Base-by-base conservation (phyloP, 2,113 vertebrate species). In the Nibea coibor region DNA sequence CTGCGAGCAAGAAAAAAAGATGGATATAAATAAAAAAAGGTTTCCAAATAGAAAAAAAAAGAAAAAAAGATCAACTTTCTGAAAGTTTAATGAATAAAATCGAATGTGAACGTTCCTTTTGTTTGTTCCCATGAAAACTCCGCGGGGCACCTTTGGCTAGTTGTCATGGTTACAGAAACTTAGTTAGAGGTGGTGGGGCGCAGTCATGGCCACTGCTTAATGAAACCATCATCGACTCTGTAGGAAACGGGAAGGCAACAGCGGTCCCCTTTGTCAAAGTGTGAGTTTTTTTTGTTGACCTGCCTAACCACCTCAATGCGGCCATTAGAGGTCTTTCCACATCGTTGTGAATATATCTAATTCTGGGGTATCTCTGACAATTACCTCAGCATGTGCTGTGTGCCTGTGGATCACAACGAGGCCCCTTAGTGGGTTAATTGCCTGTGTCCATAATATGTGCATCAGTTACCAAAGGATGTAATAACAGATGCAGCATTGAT, bases 401-500 rank as follows among this genome's bases (percentile, higher is more conserved):
- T 45, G 69, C 6, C 66, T 81, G 61, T 71, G 66, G 39, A 59
- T 43, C n/a, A 31, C 69, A 75, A 64, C 12, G 0, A 48, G n/a
- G n/a, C 26, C 3, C 71, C 42, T 26, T 19, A 20, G 53, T 54
- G 54, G 56, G 57, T 59, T 73, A 66, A 61, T 73, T 73, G 50
- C 28, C 47, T 70, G 45, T 24, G 0, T 75, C 67, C 42, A 17
- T 39, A 16, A 67, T 48, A 16, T 72, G 31, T 66, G 31, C 63
- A 45, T 45, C 61, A 43, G 19, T 42, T 56, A 78, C 31, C 61
- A 35, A 19, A 47, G 42, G 31, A 62, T 75, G 43, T 35, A 75
- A 66, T 28, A 50, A 74, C 24, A 39, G 8, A 0, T 61, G 28
- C 31, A 53, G 31, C 26, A 35, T 31, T 58, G 53, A 59, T 26